Evolutionary conservation across 2,113 vertebrate genomes (phyloP), one percentile per base, ranked within the genome.

Genomic region (Microtus ochrogaster): DNA sequence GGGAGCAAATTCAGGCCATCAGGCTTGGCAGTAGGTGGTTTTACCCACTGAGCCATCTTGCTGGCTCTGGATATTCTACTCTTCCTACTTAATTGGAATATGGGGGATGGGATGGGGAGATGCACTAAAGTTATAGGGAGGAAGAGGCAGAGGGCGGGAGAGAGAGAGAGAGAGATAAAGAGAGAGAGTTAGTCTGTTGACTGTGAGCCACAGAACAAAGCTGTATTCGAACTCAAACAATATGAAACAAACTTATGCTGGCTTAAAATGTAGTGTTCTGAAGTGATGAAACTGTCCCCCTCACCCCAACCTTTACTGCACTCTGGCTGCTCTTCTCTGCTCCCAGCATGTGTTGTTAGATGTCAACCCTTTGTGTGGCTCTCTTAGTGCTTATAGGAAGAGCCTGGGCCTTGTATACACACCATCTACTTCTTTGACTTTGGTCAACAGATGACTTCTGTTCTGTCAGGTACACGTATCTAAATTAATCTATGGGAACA

Each of bases 401-500:
- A 83, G 6, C 17, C 49, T 89, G 58, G 52, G 33, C 39, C 7
- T 81, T 55, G 2, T 3, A 30, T 90, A 22, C 26, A 83, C 7
- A n/a, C 2, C 33, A 16, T 52, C 13, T 5, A 21, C 21, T 82
- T 79, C 74, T 84, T 86, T 89, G 39, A 73, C 83, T 68, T 94
- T 2, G 47, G 11, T 26, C 30, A 72, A 3, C 14, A 28, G 49
- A n/a, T 41, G 68, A 82, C 9, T 89, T 93, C 12, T 55, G 49
- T 83, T 93, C 28, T 73, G 63, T 73, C 61, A 24, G 82, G 52
- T 2, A 33, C 8, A 91, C 68, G 87, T 63, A 78, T 39, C 49
- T 92, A 68, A 89, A 90, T 93, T 52, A 92, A 76, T 73, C 86
- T 61, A n/a, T 11, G 90, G 28, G 36, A 28, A 74, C 68, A 87